Evolutionary conservation across 37 sponge, comb jelly and placozoan genomes (phyloP).

Genomic region (Beroe forskalii): DNA sequence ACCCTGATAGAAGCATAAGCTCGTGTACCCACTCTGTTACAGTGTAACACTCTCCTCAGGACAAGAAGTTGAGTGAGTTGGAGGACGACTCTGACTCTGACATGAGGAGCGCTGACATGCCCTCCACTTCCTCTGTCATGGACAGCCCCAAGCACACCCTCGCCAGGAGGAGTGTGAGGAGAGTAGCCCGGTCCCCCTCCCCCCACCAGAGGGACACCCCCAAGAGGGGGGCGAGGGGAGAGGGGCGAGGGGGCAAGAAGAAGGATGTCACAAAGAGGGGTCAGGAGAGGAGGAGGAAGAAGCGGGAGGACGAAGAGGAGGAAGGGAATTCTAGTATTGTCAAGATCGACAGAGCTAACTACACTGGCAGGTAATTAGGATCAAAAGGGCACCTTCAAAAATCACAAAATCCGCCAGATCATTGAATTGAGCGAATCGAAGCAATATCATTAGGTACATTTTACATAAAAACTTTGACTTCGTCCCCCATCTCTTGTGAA

Average conservation of each 20-base stretch:
- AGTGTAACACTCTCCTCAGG: too few relatives aligned
- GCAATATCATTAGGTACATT: too few relatives aligned
- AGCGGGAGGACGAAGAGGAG: background rate
- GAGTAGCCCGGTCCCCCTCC: background rate
- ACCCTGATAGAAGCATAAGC: too few relatives aligned
- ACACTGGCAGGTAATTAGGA: slow-evolving; percentile 21
- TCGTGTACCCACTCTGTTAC: too few relatives aligned
- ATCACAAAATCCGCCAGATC: too few relatives aligned
- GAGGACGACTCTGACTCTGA: background rate
- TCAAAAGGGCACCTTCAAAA: too few relatives aligned
- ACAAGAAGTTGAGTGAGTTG: background rate
- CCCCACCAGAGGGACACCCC: background rate
- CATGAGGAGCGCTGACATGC: background rate
- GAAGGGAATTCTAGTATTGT: slow-evolving; percentile 12
- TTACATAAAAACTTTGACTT: too few relatives aligned
- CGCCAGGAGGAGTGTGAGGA: background rate
- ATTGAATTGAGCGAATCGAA: too few relatives aligned
- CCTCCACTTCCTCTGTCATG: background rate
- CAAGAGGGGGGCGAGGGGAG: background rate
- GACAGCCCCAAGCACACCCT: background rate
- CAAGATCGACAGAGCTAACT: slow-evolving; percentile 48
- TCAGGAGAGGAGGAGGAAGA: background rate
- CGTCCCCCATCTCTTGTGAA: too few relatives aligned
- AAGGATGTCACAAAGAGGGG: background rate
- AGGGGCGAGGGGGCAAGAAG: slow-evolving; percentile 4